Base-by-base conservation (phyloP, 1,140 invertebrate genomes). In the Bombus sylvicola region DNA sequence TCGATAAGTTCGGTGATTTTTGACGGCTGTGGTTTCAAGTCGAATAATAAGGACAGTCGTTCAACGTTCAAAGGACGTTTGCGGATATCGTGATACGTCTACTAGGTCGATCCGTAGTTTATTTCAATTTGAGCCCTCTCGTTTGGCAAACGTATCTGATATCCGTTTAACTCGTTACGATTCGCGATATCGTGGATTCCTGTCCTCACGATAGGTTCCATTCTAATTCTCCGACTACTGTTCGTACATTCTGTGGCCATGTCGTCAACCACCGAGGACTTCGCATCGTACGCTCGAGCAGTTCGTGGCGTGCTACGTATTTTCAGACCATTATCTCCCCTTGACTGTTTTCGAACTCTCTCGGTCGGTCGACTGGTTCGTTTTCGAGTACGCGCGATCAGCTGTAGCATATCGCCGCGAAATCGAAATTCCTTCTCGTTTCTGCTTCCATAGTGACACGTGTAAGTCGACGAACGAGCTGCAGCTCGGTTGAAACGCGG, bases 41-140 rank as follows among this genome's bases (percentile, higher is more conserved):
- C 6, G 47, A 62, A 13, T 12, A n/a, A 28, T 62, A 25, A 10
- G 28, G 6, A 1, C 6, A 2, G 1, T 10, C 41, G 59, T 66
- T 43, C 25, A 4, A 13, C 9, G 12, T 15, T 37, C 25, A 22
- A 77, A n/a, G 47, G 31, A 43, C 37, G 39, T 66, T 83, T 68
- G 81, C 34, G 57, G 28, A 1, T 8, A 10, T 2, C 43, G 43
- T 39, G 76, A 73, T 71, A 69, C 62, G 37, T 59, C 80, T 47
- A 66, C 41, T 77, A 57, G 84, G 69, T 81, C 22, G n/a, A 31
- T 41, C 18, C n/a, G 22, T 59, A 87, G 72, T 89, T 89, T 80
- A 89, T 89, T 89, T 89, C 80, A 89, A 89, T 89, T 89, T 89
- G 85, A 89, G 80, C 85, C 82, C 82, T 81, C 31, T 43, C 73